Conservation (phyloP, 2,888 invertebrate species). For the Allolobophora icterica region DNA sequence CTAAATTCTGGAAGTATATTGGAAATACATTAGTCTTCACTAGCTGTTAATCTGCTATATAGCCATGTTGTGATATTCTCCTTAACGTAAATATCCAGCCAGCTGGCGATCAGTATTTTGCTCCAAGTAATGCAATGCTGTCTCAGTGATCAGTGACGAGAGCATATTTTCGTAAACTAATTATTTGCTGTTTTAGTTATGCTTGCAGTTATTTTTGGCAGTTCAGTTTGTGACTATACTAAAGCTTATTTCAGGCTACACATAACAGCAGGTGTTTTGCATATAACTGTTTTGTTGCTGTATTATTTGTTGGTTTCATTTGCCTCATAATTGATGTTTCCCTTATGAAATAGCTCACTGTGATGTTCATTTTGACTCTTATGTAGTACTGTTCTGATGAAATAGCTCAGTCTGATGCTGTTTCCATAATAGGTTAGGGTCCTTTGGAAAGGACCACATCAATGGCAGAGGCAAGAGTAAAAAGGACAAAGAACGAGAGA, state of each 20-base stretch:
- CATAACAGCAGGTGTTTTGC: no score
- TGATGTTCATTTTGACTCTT: neutral
- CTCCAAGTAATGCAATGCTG: no score
- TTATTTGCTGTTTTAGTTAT: neutral
- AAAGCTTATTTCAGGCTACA: no score
- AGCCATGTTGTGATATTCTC: neutral
- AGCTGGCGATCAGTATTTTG: neutral
- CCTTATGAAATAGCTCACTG: no score
- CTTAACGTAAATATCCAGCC: neutral
- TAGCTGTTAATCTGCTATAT: neutral
- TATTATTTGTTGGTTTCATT: neutral
- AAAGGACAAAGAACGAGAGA: slow-evolving; percentile 20
- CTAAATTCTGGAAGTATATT: no score
- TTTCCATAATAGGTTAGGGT: slow-evolving; percentile 15
- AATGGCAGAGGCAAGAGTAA: neutral
- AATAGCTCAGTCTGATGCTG: neutral
- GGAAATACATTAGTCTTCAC: neutral
- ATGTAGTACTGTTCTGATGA: neutral
- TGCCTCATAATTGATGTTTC: no score
- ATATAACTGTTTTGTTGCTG: neutral
- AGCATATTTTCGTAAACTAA: neutral
- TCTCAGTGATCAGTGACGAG: neutral
- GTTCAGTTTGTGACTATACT: no score
- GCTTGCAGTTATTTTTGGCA: no score
- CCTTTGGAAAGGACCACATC: neutral